Conservation (phyloP, 2,888 invertebrate species). For the Parasteatoda lunata region DNA sequence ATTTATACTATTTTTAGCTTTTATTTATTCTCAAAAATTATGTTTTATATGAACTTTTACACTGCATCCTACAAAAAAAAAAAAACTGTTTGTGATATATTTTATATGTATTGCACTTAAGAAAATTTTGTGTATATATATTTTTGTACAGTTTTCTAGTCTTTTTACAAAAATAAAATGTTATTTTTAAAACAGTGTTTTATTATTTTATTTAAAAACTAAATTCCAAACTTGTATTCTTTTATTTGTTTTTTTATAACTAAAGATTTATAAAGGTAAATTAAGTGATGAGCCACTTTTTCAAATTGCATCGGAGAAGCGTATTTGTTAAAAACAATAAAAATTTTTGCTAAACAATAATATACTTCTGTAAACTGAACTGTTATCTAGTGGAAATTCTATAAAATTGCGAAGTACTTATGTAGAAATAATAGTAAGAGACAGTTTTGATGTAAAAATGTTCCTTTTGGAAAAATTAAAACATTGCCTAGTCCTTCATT, state of each 20-base stretch:
- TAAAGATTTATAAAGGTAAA: not conserved
- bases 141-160: not conserved
- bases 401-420: not conserved
- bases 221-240: too few relatives aligned
- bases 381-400: not conserved
- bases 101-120: not conserved
- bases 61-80: not conserved
- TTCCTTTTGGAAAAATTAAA: too few relatives aligned
- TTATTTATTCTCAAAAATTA: not conserved
- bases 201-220: not conserved
- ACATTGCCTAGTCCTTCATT: too few relatives aligned
- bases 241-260: not conserved
- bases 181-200: not conserved
- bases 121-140: not conserved
- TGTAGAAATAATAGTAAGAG: too few relatives aligned
- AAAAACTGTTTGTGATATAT: not conserved
- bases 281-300: not conserved
- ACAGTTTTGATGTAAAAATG: too few relatives aligned
- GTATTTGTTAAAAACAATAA: not conserved
- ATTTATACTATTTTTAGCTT: too few relatives aligned
- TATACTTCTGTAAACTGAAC: not conserved
- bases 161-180: constrained; percentile 1
- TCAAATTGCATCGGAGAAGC: not conserved
- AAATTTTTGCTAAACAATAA: not conserved
- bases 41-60: not conserved